These are phyloP conservation scores for Lampris incognitus DNA, from an alignment of 2,113 vertebrate genomes.

Conservation along the genomic window DNA sequence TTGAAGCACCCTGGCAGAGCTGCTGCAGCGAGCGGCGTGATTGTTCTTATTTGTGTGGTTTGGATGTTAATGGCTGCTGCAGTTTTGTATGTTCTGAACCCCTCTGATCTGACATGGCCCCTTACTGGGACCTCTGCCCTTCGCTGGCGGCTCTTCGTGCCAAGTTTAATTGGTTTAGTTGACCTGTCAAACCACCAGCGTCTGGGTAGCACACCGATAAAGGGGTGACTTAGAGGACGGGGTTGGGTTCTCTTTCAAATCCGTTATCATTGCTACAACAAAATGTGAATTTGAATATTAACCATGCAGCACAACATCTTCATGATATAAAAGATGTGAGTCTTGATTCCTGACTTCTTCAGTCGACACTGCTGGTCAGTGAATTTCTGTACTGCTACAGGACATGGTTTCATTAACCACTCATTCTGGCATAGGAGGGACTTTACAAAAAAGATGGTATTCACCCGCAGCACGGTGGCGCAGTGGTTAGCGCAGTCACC, in stretches of 20 bases:
- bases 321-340: conserved; percentile 9
- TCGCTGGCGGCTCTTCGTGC: conserved; percentile 46
- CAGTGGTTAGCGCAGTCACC: too few species aligned
- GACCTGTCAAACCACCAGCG: conserved; percentile 49
- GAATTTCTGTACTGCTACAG: too few species aligned
- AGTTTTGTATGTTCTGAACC: too few species aligned
- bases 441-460: too few species aligned
- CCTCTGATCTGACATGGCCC: too few species aligned
- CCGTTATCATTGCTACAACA: neutral
- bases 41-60: neutral
- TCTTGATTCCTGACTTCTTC: neutral
- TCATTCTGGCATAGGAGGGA: too few species aligned
- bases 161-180: conserved; percentile 65
- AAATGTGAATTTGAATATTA: conserved; percentile 29
- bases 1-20: too few species aligned
- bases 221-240: too few species aligned
- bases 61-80: neutral
- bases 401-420: too few species aligned
- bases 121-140: conserved; percentile 36
- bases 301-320: conserved; percentile 6
- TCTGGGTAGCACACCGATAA: conserved; percentile 6
- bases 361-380: too few species aligned
- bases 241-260: neutral
- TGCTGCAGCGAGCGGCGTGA: too few species aligned
- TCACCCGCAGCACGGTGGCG: too few species aligned